Conservation (phyloP, 2,797 vertebrate species). For the Helarctos malayanus region DNA sequence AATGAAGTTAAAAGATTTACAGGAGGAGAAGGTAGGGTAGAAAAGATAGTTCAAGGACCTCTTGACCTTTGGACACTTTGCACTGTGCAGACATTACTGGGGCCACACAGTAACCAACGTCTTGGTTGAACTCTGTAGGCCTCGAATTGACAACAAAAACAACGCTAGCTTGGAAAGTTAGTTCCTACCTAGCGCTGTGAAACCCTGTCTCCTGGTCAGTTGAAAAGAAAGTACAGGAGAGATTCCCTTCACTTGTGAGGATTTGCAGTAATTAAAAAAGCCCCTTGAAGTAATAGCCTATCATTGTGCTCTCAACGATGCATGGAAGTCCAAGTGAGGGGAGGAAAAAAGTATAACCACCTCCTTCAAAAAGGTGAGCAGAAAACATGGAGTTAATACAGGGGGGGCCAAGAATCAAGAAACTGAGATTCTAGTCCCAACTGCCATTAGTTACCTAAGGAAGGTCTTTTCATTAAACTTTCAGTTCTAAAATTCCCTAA, state of each 20-base stretch:
- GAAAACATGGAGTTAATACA: not conserved
- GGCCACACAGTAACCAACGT: not conserved
- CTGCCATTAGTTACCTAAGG: not conserved
- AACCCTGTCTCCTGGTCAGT: not conserved
- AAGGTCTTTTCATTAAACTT: slow-evolving; percentile 40
- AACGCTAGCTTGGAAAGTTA: slow-evolving; percentile 59
- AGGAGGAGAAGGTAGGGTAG: not conserved
- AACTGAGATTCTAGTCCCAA: slow-evolving; percentile 12
- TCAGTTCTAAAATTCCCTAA: slow-evolving; percentile 36
- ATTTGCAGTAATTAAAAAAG: slow-evolving; percentile 9
- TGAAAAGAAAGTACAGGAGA: not conserved
- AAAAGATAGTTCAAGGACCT: not conserved
- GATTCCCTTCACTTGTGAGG: slow-evolving; percentile 3
- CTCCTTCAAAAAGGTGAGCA: slow-evolving; percentile 43
- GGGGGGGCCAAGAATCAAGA: not conserved
- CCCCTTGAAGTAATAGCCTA: slow-evolving; percentile 5
- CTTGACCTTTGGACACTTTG: not conserved
- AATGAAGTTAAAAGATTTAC: slow-evolving; percentile 30
- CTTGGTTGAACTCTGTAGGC: slow-evolving; percentile 29
- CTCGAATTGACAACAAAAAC: slow-evolving; percentile 38
- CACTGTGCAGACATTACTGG: not conserved
- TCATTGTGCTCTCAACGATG: not conserved
- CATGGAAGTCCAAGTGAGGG: not conserved
- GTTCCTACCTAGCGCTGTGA: not conserved
- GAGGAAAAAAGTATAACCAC: not conserved